Base-by-base conservation (phyloP, 2,888 invertebrate species). In the Limenitis camilla region DNA sequence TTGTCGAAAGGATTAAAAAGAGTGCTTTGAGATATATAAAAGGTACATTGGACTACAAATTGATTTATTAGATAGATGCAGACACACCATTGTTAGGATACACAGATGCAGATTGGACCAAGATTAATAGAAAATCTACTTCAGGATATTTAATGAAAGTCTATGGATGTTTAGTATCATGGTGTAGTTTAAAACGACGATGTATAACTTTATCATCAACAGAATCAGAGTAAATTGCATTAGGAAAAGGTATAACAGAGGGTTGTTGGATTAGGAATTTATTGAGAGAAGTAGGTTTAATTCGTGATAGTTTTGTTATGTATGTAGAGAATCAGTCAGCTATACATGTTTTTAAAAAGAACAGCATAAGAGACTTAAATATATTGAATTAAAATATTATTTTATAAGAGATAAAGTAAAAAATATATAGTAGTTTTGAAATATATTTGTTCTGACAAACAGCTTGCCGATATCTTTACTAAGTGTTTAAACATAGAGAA, bases 101-200 rank as follows among this genome's bases (percentile, higher is more conserved):
- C 54, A 35, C 48, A 43, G 56, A 60, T 52, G 55, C 57, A n/a
- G 57, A 57, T 39, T 60, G 59, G 57, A 55, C 28, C 5, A 56
- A 54, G n/a, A 51, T 52, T 35, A 8, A 46, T 19, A 45, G 56
- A 33, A 58, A 58, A 29, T 56, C 55, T n/a, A 58, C 55, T 27
- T 50, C 57, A n/a, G 60, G 60, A 9, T 55, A 53, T 46, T 29
- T 55, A 30, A 44, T 60, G 36, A 44, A 55, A 10, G 46, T 60
- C 5, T 55, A 33, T 52, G 53, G 54, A 7, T 44, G 50, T 32
- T 30, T 45, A 28, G 55, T 52, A 8, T 40, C 50, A 6, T 60
- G 53, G 55, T 38, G n/a, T n/a, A 40, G 44, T 11, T 48, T 11
- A 7, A 58, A 55, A 40, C 58, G 53, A 11, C 52, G 51, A 41